Percentiles rank a stretch among this genome's conserved stretches.
Conservation (phyloP, 1,140 invertebrate genomes). For the Atta texana region DNA sequence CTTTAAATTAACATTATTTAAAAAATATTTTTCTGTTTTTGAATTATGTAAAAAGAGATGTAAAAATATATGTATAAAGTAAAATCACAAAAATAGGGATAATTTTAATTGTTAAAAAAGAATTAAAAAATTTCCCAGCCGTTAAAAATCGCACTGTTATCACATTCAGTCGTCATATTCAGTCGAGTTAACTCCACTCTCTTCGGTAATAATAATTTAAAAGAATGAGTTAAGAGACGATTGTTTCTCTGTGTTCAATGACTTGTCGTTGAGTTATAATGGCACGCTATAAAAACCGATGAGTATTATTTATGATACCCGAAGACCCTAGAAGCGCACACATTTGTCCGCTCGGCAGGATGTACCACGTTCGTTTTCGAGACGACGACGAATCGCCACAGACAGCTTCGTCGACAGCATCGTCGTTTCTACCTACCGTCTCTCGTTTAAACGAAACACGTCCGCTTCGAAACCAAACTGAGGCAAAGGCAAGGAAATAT, state of each 20-base stretch:
- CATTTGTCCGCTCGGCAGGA: constrained; percentile 20
- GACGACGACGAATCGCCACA: constrained; percentile 49
- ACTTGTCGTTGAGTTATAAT: constrained; percentile 35
- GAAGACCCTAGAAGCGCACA: neutral
- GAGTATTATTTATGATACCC: constrained; percentile 41
- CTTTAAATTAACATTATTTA: neutral
- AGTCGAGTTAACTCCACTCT: neutral
- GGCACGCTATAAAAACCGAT: constrained; percentile 37
- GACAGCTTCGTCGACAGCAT: constrained; percentile 33
- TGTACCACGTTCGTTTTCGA: constrained; percentile 32
- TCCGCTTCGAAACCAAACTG: constrained; percentile 24
- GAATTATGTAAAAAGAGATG: neutral
- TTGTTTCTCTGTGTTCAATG: constrained; percentile 13
- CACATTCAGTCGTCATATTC: neutral
- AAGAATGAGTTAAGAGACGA: constrained; percentile 9
- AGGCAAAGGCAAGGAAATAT: constrained; percentile 58
- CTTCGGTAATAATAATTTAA: neutral
- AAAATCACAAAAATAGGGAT: neutral
- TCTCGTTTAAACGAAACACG: constrained; percentile 52
- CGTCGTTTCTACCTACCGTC: constrained; percentile 27
- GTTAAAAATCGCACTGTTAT: neutral
- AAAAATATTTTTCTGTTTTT: neutral
- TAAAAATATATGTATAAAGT: neutral
- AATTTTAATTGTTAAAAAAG: neutral
- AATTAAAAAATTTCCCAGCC: neutral